These are phyloP conservation scores for pig (Sus scrofa) DNA, from an alignment of 2,113 vertebrate genomes.

Conservation along the genomic window T2T-Sscrofa CM000830.6:105661001-105661500, in stretches of 20 bases:
- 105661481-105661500: neutral
- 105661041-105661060: constrained; percentile 43
- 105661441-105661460: neutral
- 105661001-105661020: constrained; percentile 38
- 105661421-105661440: neutral
- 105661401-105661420: neutral
- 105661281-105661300: neutral
- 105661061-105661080: neutral
- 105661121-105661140: constrained; percentile 7
- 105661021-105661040: neutral
- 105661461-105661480: neutral
- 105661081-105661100: neutral
- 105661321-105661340: neutral
- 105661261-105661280: neutral
- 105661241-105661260: neutral
- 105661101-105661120: neutral
- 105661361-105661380: neutral
- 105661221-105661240: neutral
- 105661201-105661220: neutral
- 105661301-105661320: neutral
- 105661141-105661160: neutral
- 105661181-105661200: neutral
- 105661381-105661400: neutral
- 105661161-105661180: neutral
- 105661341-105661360: neutral